Evolutionary conservation across 2,113 vertebrate species (phyloP), one percentile per base, ranked within the genome.

Genomic region (Phyllostomus discolor): DNA sequence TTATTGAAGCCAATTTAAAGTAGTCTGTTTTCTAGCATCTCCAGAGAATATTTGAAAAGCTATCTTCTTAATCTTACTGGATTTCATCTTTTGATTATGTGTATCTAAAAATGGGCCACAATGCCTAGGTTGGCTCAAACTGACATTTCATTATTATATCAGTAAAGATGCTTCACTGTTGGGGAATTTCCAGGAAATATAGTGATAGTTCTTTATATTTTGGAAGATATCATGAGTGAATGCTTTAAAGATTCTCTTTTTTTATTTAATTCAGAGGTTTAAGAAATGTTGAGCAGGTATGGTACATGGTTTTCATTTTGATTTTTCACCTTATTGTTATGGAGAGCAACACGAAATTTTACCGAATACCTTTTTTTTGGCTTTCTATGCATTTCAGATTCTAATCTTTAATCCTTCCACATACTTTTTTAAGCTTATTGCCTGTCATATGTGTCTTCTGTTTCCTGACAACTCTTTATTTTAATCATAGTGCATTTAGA

Each of bases 1-100:
- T 69, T 94, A 94, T 90, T 54, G 17, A 95, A 87, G n/a, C 28
- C 66, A 95, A 48, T 81, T 81, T 95, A 88, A 80, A 86, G 33
- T 11, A 62, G 26, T 64, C 64, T 26, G 62, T 95, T 97, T 96
- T 66, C 84, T 66, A 94, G 76, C 15, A 78, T 35, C 6, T 95
- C 26, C 72, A 35, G 38, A 85, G 28, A 81, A 92, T 80, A 84
- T 84, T 52, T 96, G 35, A 96, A 94, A 98, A 96, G 46, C 10
- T 72, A 43, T 90, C 43, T 86, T 41, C 73, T 90, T 84, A 91
- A 97, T 48, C 57, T 73, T 70, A 81, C 19, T 89, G 41, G 83
- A 70, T 88, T 96, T 94, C n/a, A 7, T 91, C 16, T 94, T 95
- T 90, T 93, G 64, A 48, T 87, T 43, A 33, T 80, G 24, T 62